A percentile compares a stretch with the other conserved stretches of the same genome.
Conservation (phyloP, 2,113 vertebrate genomes). For the Stegostoma tigrinum region DNA sequence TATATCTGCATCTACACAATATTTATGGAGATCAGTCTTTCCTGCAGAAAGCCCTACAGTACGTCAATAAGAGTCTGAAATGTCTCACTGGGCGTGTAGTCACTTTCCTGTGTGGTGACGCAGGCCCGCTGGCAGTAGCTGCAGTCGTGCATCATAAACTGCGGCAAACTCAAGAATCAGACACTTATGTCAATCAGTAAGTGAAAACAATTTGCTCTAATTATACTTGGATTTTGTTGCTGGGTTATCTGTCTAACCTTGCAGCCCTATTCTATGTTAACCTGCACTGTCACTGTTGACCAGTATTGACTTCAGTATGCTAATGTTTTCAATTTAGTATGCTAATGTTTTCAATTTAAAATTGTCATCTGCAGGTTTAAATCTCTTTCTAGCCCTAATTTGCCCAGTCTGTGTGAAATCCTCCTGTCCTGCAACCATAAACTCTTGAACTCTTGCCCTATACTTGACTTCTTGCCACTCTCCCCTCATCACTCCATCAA, state of each 20-base stretch:
- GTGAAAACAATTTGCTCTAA: neutral
- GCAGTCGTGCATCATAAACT: conserved; percentile 74
- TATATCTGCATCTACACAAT: conserved; percentile 80
- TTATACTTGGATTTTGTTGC: neutral
- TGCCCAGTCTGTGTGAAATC: neutral
- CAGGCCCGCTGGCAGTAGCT: conserved; percentile 78
- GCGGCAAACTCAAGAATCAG: conserved; percentile 68
- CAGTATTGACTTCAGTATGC: neutral
- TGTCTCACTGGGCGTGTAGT: conserved; percentile 70
- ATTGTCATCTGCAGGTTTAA: neutral
- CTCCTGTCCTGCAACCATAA: neutral
- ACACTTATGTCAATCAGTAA: conserved; percentile 79
- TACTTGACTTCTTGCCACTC: neutral
- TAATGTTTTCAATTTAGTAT: neutral
- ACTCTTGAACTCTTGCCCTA: neutral
- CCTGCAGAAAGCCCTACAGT: conserved; percentile 70
- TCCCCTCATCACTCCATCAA: neutral
- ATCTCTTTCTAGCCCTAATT: neutral
- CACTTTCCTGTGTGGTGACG: conserved; percentile 88
- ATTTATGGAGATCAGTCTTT: conserved; percentile 70
- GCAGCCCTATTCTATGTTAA: neutral
- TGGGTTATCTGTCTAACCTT: neutral
- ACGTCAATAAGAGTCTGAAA: conserved; percentile 68
- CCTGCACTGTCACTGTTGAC: neutral
- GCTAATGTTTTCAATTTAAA: neutral